Base-by-base conservation (phyloP, 2,113 vertebrate species). In the Apteryx mantelli region DNA sequence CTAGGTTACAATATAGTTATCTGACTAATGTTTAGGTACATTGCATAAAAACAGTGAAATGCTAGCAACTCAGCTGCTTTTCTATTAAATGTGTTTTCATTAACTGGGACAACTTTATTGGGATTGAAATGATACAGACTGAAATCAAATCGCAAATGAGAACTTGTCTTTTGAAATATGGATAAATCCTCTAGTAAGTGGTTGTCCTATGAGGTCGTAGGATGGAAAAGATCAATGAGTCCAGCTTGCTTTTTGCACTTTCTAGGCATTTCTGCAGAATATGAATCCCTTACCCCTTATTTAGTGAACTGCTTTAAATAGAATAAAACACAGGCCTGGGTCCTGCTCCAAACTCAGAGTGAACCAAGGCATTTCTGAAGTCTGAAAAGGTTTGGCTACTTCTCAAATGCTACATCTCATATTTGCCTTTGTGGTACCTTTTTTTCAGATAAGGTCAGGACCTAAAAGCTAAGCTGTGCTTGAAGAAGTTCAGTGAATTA, bases 371-470 rank as follows among this genome's bases (percentile, higher is more conserved):
- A 75, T 94, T 96, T 96, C 85, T 1, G 1, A 65, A 48, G n/a
- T 68, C 76, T 64, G 63, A 75, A 83, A 66, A 83, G 60, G 25
- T 75, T 89, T 93, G 89, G 55, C 94, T 88, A 52, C 68, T 93
- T 95, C 65, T 96, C 88, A 91, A 96, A 61, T 8, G 5, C 76
- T 80, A 5, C 14, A 0, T 88, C 68, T 94, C 19, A 1, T 90
- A 71, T 93, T 93, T 96, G 82, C 38, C 11, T 89, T 82, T 95
- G 82, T 81, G 52, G 75, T 86, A 60, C 85, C 85, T 94, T 92
- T 82, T 13, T 88, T 48, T 93, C 73, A 93, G 64, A 30, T 70
- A 70, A 89, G 82, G 91, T 81, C 87, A 91, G 76, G 68, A 82
- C 68, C 68, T 78, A 65, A 86, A 94, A 93, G 63, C 34, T 78